Evolutionary conservation across 2,797 vertebrate genomes (phyloP), one percentile per base, ranked within the genome.

Genomic region (Chaenodraco wilsoni): DNA sequence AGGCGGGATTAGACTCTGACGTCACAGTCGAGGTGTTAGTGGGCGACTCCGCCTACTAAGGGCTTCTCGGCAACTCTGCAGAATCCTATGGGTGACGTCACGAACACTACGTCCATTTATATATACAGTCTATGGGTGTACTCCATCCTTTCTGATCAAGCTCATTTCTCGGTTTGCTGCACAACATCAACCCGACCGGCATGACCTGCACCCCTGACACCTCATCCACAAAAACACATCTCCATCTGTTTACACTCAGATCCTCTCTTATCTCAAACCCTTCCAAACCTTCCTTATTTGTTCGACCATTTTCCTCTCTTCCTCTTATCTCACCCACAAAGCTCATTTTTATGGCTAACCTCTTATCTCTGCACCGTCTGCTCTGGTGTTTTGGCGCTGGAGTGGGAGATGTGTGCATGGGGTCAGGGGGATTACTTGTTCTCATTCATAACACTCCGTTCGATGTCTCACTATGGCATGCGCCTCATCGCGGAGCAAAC

Each of bases 81-180:
- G 19, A 19, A 19, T 19, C 19, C 19, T 19, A 19, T 19, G 19
- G 19, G 19, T 19, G 19, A 19, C 19, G 19, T 19, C 19, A 19
- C 19, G 19, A 19, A 19, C 19, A 19, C 19, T 19, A 19, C 19
- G 19, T 19, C 19, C 19, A 19, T 19, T 19, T 19, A 19, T 19
- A 19, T 19, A 19, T 19, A 19, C 19, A 19, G 19, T 19, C 19
- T 19, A 19, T 19, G 19, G 62, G 33, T 82, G 84, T 72, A 75
- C 82, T 83, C 61, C 69, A 37, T 48, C 55, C 62, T 69, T 78
- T 76, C 68, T 65, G 60, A 72, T 21, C n/a, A 14, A 81, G 69
- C 65, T 83, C 61, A 74, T 89, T 84, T 84, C 75, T 85, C 74
- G 83, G 21, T 56, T 87, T 75, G 72, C 72, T 78, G 76, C 76